phyloP scores from a whole-genome alignment of 2,113 vertebrate species.

The Pelusios castaneus region DNA sequence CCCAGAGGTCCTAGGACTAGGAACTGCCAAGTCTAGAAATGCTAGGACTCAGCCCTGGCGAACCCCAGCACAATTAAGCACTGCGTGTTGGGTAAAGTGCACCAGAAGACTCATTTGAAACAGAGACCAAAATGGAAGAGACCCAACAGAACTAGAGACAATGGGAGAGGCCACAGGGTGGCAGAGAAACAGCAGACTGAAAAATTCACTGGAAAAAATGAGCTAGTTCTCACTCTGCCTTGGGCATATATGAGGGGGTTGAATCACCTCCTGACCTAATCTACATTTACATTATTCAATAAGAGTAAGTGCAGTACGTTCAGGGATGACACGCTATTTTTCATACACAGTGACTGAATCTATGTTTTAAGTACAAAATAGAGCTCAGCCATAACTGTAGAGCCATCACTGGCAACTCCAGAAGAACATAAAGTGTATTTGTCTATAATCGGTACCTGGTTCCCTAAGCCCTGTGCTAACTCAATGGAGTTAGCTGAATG shows the following conservation, averaged over 20 bases:
- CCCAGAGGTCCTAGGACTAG: too few relatives aligned
- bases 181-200: neutral
- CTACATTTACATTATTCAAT: rapidly evolving
- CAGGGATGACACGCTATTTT: rapidly evolving
- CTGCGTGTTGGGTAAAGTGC: neutral
- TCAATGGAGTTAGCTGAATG: neutral
- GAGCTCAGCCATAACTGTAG: neutral
- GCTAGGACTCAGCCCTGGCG: too few relatives aligned
- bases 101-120: neutral
- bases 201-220: neutral
- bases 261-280: neutral
- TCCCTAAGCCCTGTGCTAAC: neutral
- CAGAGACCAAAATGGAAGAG: neutral
- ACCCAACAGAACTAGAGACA: neutral
- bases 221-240: neutral
- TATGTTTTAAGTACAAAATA: neutral
- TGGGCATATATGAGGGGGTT: neutral
- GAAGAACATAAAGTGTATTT: neutral
- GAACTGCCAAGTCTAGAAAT: too few relatives aligned
- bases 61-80: too few relatives aligned
- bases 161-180: rapidly evolving
- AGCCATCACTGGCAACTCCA: neutral
- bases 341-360: rapidly evolving
- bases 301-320: neutral
- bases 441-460: neutral